phyloP scores from a whole-genome alignment of 2,113 vertebrate genomes.

The Tyrannus savana region DNA sequence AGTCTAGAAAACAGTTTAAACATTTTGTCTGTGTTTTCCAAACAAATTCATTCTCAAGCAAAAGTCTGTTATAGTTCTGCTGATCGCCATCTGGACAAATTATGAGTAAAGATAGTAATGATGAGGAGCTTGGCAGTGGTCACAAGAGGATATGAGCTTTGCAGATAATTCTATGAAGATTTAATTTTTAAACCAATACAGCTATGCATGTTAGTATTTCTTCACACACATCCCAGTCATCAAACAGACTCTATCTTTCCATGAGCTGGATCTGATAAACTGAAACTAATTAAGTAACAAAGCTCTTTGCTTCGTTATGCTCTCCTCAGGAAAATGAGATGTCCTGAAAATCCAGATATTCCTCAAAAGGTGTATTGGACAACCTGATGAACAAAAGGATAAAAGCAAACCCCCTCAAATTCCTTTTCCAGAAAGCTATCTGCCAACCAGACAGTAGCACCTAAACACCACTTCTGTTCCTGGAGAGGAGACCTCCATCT shows the following conservation, averaged over 20 bases:
- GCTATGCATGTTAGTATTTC: not conserved
- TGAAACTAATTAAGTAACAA: not conserved
- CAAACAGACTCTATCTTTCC: not conserved
- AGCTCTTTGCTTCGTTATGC: not conserved
- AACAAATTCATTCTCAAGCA: not conserved
- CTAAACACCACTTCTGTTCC: not conserved
- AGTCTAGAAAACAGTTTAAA: not conserved
- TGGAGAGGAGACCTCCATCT: not conserved
- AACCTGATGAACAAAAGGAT: not conserved
- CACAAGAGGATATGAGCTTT: not conserved
- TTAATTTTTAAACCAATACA: not conserved
- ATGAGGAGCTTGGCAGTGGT: not conserved
- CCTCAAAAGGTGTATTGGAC: not conserved
- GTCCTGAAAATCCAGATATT: not conserved
- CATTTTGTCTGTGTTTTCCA: not conserved
- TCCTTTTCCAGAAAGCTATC: not conserved
- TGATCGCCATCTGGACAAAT: not conserved
- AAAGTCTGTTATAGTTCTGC: not conserved
- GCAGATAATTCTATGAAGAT: not conserved
- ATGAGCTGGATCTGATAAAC: not conserved
- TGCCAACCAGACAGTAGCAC: not conserved
- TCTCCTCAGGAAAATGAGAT: not conserved
- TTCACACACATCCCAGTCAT: not conserved
- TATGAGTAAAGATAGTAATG: not conserved
- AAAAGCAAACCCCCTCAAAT: not conserved